Base-by-base conservation (phyloP, 2,888 invertebrate genomes). In the Dexiosoma caninum region DNA sequence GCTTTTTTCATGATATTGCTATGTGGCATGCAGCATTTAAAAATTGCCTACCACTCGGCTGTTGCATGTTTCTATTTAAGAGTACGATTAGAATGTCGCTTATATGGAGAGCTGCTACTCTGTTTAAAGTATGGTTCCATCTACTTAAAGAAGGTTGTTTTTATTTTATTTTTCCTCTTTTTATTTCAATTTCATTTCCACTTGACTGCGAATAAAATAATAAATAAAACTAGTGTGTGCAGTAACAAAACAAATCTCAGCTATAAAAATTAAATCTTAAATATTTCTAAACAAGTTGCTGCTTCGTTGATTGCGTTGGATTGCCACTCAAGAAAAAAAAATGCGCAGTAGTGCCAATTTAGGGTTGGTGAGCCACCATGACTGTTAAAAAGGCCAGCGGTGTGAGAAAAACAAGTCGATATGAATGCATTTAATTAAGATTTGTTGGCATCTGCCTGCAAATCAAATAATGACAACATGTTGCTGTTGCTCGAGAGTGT, bases 391-490 rank as follows among this genome's bases (percentile, higher is more conserved):
- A n/a, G 66, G 66, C 57, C 74, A 42, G 57, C 40, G 66, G 37
- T 46, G 37, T 40, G 35, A 59, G 42, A 64, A 46, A 42, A 72
- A 62, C 71, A 8, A 72, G 40, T 59, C n/a, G 74, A 35, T 60
- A 49, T 66, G 27, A 71, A 60, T 67, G 77, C 51, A 77, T 81
- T 77, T 81, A 81, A 81, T 81, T 77, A 77, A 81, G 81, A 81
- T 77, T 74, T 72, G 76, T 81, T 78, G 49, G 77, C 64, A 78
- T 71, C 64, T 71, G 77, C 70, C 70, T 16, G 77, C 55, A 57
- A 77, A 35, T 27, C 27, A 27, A 16, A 21, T 27, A 57, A 60
- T 10, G 62, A 42, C 42, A 51, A 51, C 35, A 66, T 21, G 12
- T 57, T 59, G 21, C 49, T 40, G 53, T 10, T 32, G 67, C 5